phyloP scores from a whole-genome alignment of 1,140 invertebrate species.

The Metopolophium dirhodum region DNA sequence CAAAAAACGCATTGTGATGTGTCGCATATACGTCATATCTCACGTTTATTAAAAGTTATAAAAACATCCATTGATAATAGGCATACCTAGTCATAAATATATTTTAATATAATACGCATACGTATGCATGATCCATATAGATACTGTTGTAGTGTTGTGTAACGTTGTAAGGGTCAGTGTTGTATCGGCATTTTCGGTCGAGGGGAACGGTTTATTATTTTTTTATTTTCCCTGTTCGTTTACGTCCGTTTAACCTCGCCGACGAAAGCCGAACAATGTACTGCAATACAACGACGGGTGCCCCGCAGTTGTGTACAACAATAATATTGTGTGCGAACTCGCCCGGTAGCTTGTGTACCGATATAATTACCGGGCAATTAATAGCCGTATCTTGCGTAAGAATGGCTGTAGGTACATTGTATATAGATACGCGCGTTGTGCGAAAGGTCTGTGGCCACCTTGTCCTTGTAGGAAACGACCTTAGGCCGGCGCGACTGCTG shows the following conservation, averaged over 20 bases:
- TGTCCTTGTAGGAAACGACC: constrained; percentile 38
- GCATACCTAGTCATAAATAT: no score
- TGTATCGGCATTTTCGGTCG: background rate
- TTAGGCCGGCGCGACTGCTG: background rate
- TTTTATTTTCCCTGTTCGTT: background rate
- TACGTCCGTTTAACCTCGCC: constrained; percentile 21
- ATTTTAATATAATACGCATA: no score
- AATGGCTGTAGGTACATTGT: background rate
- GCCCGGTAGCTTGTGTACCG: background rate
- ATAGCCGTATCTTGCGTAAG: constrained; percentile 32
- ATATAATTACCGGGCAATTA: constrained; percentile 41
- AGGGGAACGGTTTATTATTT: background rate
- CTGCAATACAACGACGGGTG: background rate
- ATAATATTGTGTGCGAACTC: background rate
- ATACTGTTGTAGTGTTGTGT: no score
- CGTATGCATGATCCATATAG: no score
- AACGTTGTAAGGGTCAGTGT: background rate
- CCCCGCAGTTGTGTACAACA: background rate
- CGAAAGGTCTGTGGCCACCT: constrained; percentile 27
- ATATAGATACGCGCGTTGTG: background rate
- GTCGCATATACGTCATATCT: no score
- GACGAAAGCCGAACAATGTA: constrained; percentile 4
- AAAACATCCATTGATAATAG: no score
- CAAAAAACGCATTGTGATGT: no score
- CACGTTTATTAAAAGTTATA: no score